Base-by-base conservation (phyloP, 1,140 invertebrate species). In the Zaprionus africanus region DNA sequence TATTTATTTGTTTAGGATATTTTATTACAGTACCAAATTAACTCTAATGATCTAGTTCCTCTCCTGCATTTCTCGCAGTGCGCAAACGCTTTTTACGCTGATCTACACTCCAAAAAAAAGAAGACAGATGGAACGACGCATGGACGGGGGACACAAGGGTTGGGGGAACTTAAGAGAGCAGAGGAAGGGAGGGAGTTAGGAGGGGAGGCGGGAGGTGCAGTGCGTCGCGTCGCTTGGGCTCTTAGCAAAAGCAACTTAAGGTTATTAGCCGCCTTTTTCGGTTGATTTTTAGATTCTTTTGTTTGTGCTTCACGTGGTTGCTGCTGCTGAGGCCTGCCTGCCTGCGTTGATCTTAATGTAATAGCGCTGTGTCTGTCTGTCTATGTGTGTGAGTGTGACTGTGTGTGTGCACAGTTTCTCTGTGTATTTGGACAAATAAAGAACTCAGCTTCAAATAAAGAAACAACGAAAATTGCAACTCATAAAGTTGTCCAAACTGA, bases 201-300 rank as follows among this genome's bases (percentile, higher is more conserved):
- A 1, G 15, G 5, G 38, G 36, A n/a, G n/a, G n/a, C n/a, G 38
- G 38, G 5, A 15, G 5, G 15, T 7, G n/a, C 41, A 5, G n/a
- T 13, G 28, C 26, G 17, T 24, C 49, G 49, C 5, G 1, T 7
- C 49, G 46, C 51, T 64, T 63, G 53, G 43, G 54, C 43, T 71
- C 60, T 71, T 71, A 60, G 73, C 73, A 61, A 69, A 60, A 75
- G 59, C 66, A 69, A 75, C 72, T 75, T 75, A 69, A 67, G 67
- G 77, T 80, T 80, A 78, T 80, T 78, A 78, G 75, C 78, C 65
- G 70, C 64, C 64, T 81, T 81, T 78, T 78, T 75, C 53, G 56
- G 64, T 68, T 78, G 59, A 61, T 73, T 77, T 77, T 69, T 69
- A 43, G 69, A 73, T 65, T 60, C 64, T 68, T 77, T 73, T 79